Evolutionary conservation across 2,113 vertebrate species (phyloP).

Genomic region (Ceratotherium simum): DNA sequence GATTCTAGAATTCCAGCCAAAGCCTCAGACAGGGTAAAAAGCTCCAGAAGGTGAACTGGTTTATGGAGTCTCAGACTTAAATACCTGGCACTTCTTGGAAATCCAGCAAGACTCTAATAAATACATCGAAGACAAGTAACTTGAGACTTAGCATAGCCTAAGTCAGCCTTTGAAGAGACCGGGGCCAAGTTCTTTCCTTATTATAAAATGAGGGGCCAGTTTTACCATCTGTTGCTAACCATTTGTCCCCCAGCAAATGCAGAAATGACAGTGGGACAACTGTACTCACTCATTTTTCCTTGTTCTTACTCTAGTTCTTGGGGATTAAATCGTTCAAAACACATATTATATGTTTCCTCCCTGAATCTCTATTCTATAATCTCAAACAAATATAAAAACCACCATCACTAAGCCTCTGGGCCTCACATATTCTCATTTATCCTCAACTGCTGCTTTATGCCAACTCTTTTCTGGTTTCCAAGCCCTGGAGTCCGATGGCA

Average conservation of each 20-base stretch:
- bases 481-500: constrained; percentile 68
- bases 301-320: not conserved
- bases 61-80: constrained; percentile 23
- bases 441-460: constrained; percentile 49
- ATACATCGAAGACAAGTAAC: constrained; percentile 13
- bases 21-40: constrained; percentile 9
- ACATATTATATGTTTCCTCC: not conserved
- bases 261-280: constrained; percentile 29
- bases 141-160: not conserved
- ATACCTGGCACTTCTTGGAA: constrained; percentile 29
- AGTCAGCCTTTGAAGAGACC: constrained; percentile 12
- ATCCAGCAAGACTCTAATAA: not conserved
- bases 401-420: constrained; percentile 4
- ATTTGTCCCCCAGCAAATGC: constrained; percentile 44
- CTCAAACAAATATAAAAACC: constrained; percentile 58
- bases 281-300: not conserved
- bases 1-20: constrained; percentile 48
- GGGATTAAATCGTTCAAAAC: constrained; percentile 29
- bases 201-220: constrained; percentile 40
- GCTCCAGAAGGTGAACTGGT: not conserved
- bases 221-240: constrained; percentile 62
- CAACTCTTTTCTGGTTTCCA: constrained; percentile 69
- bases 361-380: not conserved
- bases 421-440: constrained; percentile 57
- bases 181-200: constrained; percentile 19